Conservation (phyloP, 2,113 vertebrate species). For the Siphamia tubifer region DNA sequence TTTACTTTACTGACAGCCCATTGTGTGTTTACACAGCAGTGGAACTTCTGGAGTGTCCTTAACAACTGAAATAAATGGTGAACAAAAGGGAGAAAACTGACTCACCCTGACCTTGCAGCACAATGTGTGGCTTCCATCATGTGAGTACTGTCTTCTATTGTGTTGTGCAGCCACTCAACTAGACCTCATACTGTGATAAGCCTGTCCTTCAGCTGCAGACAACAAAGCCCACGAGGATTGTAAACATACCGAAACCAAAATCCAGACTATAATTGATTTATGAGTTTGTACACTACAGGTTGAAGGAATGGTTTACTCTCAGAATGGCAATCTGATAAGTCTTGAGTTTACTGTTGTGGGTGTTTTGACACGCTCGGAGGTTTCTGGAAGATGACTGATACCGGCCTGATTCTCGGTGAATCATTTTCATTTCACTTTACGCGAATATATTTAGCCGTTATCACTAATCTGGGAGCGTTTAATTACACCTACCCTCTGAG, state of each 20-base stretch:
- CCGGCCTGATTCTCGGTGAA: too few relatives aligned
- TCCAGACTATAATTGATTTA: constrained; percentile 24
- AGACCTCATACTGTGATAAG: constrained; percentile 1
- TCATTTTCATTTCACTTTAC: background rate
- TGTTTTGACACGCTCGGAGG: too few relatives aligned
- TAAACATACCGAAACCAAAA: background rate
- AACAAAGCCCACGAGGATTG: constrained; percentile 3
- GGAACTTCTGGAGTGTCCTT: background rate
- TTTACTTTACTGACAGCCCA: background rate
- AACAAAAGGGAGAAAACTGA: background rate
- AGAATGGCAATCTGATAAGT: background rate
- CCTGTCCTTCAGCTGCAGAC: constrained; percentile 28
- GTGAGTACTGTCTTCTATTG: background rate
- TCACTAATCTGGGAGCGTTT: constrained; percentile 31
- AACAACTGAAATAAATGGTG: background rate
- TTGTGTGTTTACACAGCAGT: background rate
- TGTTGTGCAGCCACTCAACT: background rate
- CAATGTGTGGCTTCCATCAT: background rate
- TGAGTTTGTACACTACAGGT: background rate
- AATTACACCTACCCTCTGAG: constrained; percentile 42
- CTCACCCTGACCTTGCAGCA: constrained; percentile 8
- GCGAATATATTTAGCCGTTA: constrained; percentile 6
- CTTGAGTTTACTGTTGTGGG: too few relatives aligned
- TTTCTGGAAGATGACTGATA: too few relatives aligned
- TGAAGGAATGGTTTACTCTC: background rate